Base-by-base conservation (phyloP, 2,888 invertebrate species). In the Pammene aurita region DNA sequence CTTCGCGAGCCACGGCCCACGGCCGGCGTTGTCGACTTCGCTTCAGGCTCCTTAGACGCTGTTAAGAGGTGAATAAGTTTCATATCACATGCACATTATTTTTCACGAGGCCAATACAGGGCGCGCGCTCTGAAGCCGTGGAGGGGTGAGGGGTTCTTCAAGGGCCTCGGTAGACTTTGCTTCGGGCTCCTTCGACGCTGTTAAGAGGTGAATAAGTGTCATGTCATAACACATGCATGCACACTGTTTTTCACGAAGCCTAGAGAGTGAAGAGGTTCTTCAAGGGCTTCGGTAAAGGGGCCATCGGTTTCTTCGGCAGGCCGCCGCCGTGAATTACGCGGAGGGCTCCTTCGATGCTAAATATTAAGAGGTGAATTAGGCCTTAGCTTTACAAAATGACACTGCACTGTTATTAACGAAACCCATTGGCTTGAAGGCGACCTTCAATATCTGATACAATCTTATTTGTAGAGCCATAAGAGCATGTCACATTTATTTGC, bases 21-120 rank as follows among this genome's bases (percentile, higher is more conserved):
- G 0, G 97, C 98, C 16, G 99, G 99, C n/a, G 96, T 99, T 70
- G 97, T 99, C 62, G 99, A 99, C 93, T 99, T 99, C 93, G 99
- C 99, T 11, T 98, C 98, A 82, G 98, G 98, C 72, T 98, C 99
- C n/a, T 95, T 99, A 68, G 97, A 98, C 81, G 97, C 98, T 56
- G 98, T 99, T 44, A 97, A 97, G 93, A 95, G 97, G 96, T 97
- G 89, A 77, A 14, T 9, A 7, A 18, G 11, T 4, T 26, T 26
- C 26, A 26, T 26, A 26, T 2, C 26, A 26, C 26, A 26, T 58
- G 99, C 98, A 0, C 96, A 96, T 80, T 96, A 97, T 80, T 38
- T 38, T 97, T 99, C 76, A 96, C 96, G 73, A 98, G 99, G 91
- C 99, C 99, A 0, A 94, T 98, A 62, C 96, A 96, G 79, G 99